Conservation (phyloP, 2,113 vertebrate species). For the Phocoena phocoena region DNA sequence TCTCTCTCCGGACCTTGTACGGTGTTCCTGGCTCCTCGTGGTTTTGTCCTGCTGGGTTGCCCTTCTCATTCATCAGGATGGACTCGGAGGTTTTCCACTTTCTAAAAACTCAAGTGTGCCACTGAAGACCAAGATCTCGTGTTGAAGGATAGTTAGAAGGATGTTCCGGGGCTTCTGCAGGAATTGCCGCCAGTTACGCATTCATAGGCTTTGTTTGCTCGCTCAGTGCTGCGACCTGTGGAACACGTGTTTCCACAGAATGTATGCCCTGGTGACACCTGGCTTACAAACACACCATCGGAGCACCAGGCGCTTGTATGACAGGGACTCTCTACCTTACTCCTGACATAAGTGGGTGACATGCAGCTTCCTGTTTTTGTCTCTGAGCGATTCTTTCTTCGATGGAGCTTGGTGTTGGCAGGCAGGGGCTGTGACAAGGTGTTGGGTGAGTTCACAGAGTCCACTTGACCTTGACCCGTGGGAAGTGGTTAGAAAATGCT, state of each 20-base stretch:
- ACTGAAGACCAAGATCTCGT: background rate
- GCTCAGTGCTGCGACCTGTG: accelerated
- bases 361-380: background rate
- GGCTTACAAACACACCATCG: too few relatives aligned
- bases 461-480: background rate
- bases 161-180: accelerated
- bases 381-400: background rate
- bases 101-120: background rate
- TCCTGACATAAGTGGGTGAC: background rate
- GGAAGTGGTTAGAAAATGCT: background rate
- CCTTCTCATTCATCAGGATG: background rate
- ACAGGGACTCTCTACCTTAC: background rate
- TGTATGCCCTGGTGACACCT: too few relatives aligned
- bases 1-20: background rate
- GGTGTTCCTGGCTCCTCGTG: background rate
- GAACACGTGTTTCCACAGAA: accelerated
- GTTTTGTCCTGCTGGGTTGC: background rate
- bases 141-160: accelerated
- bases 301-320: background rate
- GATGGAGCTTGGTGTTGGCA: background rate
- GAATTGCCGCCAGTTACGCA: accelerated
- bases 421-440: background rate
- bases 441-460: background rate
- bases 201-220: background rate
- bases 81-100: background rate